phyloP scores from a whole-genome alignment of 2,797 vertebrate species.

The Microchirus variegatus region DNA sequence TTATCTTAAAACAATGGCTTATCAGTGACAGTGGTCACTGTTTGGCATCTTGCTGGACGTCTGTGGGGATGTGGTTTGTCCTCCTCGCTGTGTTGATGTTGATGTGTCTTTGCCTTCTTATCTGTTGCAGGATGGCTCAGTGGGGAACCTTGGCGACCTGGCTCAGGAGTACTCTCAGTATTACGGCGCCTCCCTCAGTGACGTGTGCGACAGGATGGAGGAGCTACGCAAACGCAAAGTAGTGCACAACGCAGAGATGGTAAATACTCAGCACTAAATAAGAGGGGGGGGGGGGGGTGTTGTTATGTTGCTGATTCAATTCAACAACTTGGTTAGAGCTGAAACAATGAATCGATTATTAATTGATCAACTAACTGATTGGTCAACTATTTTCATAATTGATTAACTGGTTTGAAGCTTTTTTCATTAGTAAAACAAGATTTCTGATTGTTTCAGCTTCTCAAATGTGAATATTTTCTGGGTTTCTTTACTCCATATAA shows the following conservation, averaged over 20 bases:
- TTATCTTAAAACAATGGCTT: slow-evolving; percentile 46
- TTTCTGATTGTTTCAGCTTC: too few species aligned
- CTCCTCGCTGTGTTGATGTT: slow-evolving; percentile 1
- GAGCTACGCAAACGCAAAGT: slow-evolving; percentile 91
- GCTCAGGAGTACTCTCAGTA: slow-evolving; percentile 94
- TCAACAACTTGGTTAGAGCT: too few species aligned
- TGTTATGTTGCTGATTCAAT: too few species aligned
- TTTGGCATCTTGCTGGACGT: slow-evolving; percentile 25
- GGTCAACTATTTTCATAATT: too few species aligned
- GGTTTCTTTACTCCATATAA: too few species aligned
- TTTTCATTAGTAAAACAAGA: too few species aligned
- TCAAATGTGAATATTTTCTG: too few species aligned
- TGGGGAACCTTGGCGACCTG: slow-evolving; percentile 93
- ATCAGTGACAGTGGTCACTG: slow-evolving; percentile 25
- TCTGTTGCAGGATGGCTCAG: slow-evolving; percentile 88
- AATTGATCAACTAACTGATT: too few species aligned
- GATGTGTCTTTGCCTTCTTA: slow-evolving; percentile 18
- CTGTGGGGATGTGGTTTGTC: slow-evolving; percentile 5
- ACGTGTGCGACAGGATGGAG: slow-evolving; percentile 96
- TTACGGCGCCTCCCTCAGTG: slow-evolving; percentile 91
- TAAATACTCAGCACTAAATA: slow-evolving; percentile 47
- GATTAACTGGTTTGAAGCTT: too few species aligned
- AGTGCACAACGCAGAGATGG: slow-evolving; percentile 89
- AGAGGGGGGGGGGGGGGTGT: too few species aligned
- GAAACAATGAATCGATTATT: too few species aligned